A percentile compares a stretch with the other conserved stretches of the same genome.
These are phyloP conservation scores for Atta colombica DNA, from an alignment of 1,140 invertebrate genomes.

Conservation along the genomic window DNA sequence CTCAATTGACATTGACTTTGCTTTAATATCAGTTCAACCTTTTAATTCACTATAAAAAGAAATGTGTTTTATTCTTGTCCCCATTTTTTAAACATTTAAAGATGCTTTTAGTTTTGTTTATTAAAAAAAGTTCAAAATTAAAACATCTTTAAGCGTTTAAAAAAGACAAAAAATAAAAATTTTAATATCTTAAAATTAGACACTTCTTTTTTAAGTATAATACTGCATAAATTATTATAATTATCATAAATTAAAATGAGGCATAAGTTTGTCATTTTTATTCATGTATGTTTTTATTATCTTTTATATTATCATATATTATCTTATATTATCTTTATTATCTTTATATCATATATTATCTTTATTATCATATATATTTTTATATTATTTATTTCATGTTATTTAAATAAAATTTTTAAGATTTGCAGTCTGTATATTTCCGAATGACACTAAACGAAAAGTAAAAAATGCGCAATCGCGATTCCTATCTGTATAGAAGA, in stretches of 20 bases:
- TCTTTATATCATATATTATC: no score
- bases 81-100: no score
- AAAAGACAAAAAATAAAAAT: no score
- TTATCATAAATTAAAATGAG: no score
- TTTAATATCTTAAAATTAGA: no score
- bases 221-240: background rate
- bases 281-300: background rate
- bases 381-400: background rate
- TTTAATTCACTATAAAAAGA: background rate
- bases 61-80: no score
- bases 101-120: no score
- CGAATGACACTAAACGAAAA: background rate
- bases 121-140: no score
- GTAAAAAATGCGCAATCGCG: background rate
- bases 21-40: background rate
- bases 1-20: slow-evolving; percentile 1
- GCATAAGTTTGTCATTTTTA: background rate
- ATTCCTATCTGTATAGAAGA: background rate
- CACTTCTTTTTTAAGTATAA: no score
- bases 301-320: background rate
- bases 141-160: no score
- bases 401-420: background rate
- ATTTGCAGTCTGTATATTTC: background rate
- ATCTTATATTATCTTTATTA: background rate
- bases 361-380: background rate